Base-by-base conservation (phyloP, 2,888 invertebrate genomes). In the Trisateles emortualis region DNA sequence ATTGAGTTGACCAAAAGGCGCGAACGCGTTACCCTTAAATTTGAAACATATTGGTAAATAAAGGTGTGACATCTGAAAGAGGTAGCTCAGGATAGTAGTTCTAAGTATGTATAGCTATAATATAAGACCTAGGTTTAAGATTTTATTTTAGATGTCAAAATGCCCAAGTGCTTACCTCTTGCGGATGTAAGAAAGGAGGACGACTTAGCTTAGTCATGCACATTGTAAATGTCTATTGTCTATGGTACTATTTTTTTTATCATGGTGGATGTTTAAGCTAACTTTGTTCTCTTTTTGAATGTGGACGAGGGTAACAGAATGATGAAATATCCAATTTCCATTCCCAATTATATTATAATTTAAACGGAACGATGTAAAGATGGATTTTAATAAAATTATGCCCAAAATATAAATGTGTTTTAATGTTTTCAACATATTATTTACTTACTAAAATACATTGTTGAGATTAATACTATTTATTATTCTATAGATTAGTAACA, bases 321-420 rank as follows among this genome's bases (percentile, higher is more conserved):
- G 53, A 64, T 59, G 19, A 45, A 50, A 64, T 61, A 60, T 42
- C 51, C 45, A 57, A 58, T 58, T 52, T 64, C 41, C 48, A 68
- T 64, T 66, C 66, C 63, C 63, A 58, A 65, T 52, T 64, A 64
- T 59, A 64, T 67, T 61, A 63, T 64, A 64, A 60, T 64, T 67
- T 61, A 63, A 65, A 65, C 56, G 54, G 74, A 72, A 74, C 69
- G 72, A 72, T 72, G 72, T 74, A 69, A 76, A 66, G 68, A 72
- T 72, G 74, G 77, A 81, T 82, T 86, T 87, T 84, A 87, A 82
- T 87, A 87, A 85, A 87, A 79, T 75, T 87, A 83, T 84, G 82
- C 80, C 74, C 72, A 78, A 76, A 63, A 56, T 58, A 30, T 43
- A 41, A 57, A 59, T 52, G 50, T 60, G 60, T 79, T 72, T 78